These are phyloP conservation scores for Calameuta pallipes DNA, from an alignment of 2,888 invertebrate species.

Conservation along the genomic window DNA sequence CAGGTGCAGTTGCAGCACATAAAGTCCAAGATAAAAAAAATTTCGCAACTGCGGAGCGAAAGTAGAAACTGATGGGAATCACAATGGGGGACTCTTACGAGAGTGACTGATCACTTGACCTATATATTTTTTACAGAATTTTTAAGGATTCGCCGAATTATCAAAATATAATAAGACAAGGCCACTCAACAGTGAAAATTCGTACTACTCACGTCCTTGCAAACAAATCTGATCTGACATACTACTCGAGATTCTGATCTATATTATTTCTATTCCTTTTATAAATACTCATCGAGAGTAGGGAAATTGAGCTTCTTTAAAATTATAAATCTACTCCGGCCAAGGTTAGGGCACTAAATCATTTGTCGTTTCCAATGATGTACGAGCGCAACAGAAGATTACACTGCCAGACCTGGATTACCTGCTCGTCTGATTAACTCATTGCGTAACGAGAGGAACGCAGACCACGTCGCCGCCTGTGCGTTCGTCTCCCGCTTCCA, in stretches of 20 bases:
- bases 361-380: conserved; percentile 14
- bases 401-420: conserved; percentile 24
- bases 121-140: background rate
- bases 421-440: conserved; percentile 30
- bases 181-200: background rate
- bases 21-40: background rate
- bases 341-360: background rate
- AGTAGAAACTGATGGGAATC: background rate
- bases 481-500: background rate
- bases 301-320: background rate
- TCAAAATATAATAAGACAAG: background rate
- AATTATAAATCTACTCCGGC: background rate
- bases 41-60: background rate
- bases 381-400: background rate
- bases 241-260: background rate
- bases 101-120: background rate
- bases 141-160: background rate
- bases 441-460: conserved; percentile 24
- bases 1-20: background rate
- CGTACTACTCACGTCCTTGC: background rate
- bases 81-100: background rate
- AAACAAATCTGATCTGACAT: background rate
- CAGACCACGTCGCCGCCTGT: background rate
- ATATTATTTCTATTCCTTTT: background rate
- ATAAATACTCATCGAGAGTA: background rate